Evolutionary conservation across 2,797 vertebrate genomes (phyloP).

Genomic region (Bradypodion ventrale): DNA sequence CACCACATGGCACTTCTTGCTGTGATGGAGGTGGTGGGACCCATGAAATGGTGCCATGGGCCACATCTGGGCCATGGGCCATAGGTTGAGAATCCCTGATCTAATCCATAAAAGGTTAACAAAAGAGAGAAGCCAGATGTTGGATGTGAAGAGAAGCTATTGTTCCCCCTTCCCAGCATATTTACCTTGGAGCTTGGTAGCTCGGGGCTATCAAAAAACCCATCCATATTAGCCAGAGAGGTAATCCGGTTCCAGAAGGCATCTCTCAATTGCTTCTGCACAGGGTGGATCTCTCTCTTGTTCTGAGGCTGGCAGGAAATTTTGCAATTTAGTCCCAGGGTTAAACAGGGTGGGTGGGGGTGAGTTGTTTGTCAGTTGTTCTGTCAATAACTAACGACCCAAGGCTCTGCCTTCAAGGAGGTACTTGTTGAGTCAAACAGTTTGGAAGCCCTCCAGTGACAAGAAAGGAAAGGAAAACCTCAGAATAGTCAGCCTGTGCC

Average conservation of each 20-base stretch:
- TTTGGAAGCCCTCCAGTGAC: background rate
- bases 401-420: constrained; percentile 11
- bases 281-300: background rate
- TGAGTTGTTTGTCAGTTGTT: background rate
- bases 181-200: constrained; percentile 24
- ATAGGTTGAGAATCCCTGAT: too few species aligned
- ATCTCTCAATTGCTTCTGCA: background rate
- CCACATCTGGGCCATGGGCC: too few species aligned
- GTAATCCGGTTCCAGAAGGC: background rate
- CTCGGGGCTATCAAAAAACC: constrained; percentile 9
- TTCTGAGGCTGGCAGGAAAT: constrained; percentile 2
- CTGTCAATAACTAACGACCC: background rate
- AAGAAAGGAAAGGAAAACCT: constrained; percentile 1
- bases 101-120: background rate
- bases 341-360: background rate
- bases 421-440: background rate
- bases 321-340: constrained; percentile 1
- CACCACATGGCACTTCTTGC: too few species aligned
- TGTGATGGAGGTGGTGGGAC: too few species aligned
- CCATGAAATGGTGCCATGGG: too few species aligned
- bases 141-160: accelerated
- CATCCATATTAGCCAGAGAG: constrained; percentile 30
- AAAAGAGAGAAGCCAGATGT: background rate
- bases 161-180: background rate
- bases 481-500: too few species aligned